Percentiles rank a stretch among this genome's conserved stretches.
Evolutionary conservation across 2,113 vertebrate genomes (phyloP).

Genomic region (Eurystomus gularis): DNA sequence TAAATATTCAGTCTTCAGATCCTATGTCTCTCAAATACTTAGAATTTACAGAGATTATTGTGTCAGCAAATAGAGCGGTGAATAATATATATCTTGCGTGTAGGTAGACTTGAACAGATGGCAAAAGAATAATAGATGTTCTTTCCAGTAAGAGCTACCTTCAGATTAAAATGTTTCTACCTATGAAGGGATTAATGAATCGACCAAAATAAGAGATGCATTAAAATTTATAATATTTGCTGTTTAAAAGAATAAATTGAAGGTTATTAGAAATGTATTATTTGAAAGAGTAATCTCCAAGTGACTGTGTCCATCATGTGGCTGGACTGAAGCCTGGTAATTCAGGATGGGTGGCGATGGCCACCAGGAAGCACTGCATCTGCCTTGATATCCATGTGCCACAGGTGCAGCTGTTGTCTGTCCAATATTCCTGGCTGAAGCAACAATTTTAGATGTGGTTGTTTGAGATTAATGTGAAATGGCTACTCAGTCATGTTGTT

Average conservation of each 20-base stretch:
- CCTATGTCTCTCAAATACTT: neutral
- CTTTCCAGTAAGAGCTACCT: neutral
- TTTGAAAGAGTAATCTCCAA: neutral
- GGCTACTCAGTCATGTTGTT: rapidly evolving
- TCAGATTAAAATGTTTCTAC: neutral
- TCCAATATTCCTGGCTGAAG: neutral
- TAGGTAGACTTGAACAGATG: neutral
- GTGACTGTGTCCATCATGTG: rapidly evolving
- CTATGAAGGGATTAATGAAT: neutral
- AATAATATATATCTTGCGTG: neutral
- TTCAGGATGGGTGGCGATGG: rapidly evolving
- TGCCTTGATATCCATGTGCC: rapidly evolving
- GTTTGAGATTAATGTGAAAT: neutral
- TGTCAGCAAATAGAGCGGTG: neutral
- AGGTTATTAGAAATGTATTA: neutral
- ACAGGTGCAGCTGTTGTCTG: rapidly evolving
- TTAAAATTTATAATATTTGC: neutral
- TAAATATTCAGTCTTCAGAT: neutral
- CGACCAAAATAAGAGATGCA: neutral
- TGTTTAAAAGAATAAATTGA: neutral
- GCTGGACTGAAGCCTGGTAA: neutral
- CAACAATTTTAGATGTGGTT: neutral
- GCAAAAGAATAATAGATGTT: neutral
- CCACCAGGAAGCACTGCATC: neutral
- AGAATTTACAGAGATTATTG: neutral